Evolutionary conservation across 2,113 vertebrate genomes (phyloP), one percentile per base, ranked within the genome.

Genomic region (Agelaius phoeniceus): DNA sequence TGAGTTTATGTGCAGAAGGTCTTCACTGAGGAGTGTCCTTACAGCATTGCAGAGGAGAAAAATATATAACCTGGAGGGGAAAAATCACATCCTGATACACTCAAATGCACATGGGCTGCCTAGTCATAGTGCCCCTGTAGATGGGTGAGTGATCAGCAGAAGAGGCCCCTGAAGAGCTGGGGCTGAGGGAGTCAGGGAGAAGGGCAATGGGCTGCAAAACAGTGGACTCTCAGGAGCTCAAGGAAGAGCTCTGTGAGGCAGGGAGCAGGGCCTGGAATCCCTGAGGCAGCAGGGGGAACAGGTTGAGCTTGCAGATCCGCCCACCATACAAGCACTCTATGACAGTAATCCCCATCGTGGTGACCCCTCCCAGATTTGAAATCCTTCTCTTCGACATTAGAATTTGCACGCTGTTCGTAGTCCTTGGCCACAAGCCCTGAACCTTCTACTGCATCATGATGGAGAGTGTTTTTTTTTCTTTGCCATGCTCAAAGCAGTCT

Each of bases 401-500:
- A 41, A 33, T 72, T 59, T 72, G 6, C 23, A 55, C 2, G 2
- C 6, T 51, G 17, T 18, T 21, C 2, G 1, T 9, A 65, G 30
- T 23, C 61, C 35, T 57, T 41, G n/a, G 39, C 22, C 54, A n/a
- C 1, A 2, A 72, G n/a, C 35, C 35, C 57, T 71, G 37, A 62
- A 71, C 16, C 21, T 52, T 8, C 10, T 39, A 48, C 8, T 0
- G 0, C 15, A 13, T 11, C 19, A 26, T 1, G 0, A 22, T 28
- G 19, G 7, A 44, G 4, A 4, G 2, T 39, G 14, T 3, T 33
- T 63, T 68, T 63, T 68, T 74, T 39, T 5, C 6, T 86, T 44
- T 74, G 11, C 22, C 5, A 2, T 48, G 5, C 14, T 69, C 37
- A 55, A 68, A 78, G 11, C 43, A 87, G 33, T 31, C 30, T 71